Percentiles rank a stretch among this genome's conserved stretches.
phyloP scores from a whole-genome alignment of 1,140 invertebrate species.

The Drosophila navojoa region DNA sequence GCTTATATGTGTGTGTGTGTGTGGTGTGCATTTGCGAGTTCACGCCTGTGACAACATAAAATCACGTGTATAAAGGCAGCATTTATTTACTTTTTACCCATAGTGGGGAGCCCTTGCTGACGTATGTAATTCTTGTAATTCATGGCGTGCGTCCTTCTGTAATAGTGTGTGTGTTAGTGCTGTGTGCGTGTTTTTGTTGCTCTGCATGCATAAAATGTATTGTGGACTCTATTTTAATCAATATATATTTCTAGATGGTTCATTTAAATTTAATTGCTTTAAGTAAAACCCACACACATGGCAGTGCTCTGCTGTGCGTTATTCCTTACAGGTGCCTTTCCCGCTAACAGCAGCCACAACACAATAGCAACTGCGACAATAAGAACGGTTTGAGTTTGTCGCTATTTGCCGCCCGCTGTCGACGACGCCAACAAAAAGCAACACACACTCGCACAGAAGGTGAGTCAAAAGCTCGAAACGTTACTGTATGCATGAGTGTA shows the following conservation, averaged over 20 bases:
- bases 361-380: slow-evolving; percentile 24
- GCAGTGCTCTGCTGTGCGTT: slow-evolving; percentile 4
- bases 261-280: slow-evolving; percentile 71
- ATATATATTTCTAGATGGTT: slow-evolving; percentile 56
- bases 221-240: slow-evolving; percentile 64
- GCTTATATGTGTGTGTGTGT: slow-evolving; percentile 18
- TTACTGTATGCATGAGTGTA: not conserved
- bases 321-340: slow-evolving; percentile 41
- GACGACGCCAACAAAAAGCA: slow-evolving; percentile 25
- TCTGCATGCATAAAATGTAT: slow-evolving; percentile 57
- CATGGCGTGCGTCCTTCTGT: slow-evolving; percentile 37
- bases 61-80: slow-evolving; percentile 69
- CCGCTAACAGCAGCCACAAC: slow-evolving; percentile 21
- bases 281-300: slow-evolving; percentile 48
- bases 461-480: slow-evolving; percentile 50
- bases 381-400: slow-evolving; percentile 10
- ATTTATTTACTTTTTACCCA: slow-evolving; percentile 66
- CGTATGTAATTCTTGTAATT: slow-evolving; percentile 48
- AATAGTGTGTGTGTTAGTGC: slow-evolving; percentile 33
- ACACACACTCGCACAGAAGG: slow-evolving; percentile 49
- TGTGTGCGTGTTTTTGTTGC: slow-evolving; percentile 35
- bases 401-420: slow-evolving; percentile 23
- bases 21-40: slow-evolving; percentile 33
- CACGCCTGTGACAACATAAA: slow-evolving; percentile 55
- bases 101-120: slow-evolving; percentile 23